These are phyloP conservation scores for Denticeps clupeoides DNA, from an alignment of 2,797 vertebrate species.

Conservation along the genomic window DNA sequence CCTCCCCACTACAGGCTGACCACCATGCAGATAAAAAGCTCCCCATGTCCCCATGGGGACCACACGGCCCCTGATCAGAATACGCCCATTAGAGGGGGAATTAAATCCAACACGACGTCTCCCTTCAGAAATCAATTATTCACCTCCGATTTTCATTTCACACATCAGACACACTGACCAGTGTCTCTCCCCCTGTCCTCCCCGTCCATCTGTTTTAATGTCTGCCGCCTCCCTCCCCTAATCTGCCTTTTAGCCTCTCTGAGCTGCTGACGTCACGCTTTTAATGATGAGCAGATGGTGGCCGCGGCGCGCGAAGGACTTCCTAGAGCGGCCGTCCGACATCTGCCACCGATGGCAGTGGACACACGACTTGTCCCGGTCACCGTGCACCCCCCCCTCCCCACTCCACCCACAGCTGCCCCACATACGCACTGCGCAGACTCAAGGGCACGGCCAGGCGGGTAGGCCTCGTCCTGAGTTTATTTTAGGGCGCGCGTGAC, in stretches of 20 bases:
- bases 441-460: too few species aligned
- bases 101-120: too few species aligned
- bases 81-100: too few species aligned
- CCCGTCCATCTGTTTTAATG: conserved; percentile 2
- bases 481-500: neutral
- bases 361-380: neutral
- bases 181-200: neutral
- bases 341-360: conserved; percentile 20
- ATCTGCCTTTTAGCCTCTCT: neutral
- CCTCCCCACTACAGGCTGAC: too few species aligned
- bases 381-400: neutral
- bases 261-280: neutral
- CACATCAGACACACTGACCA: too few species aligned
- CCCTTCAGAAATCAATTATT: too few species aligned
- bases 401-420: conserved; percentile 2
- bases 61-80: too few species aligned
- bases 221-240: conserved; percentile 3
- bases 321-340: conserved; percentile 25
- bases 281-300: conserved; percentile 38
- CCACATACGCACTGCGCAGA: too few species aligned
- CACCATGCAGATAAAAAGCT: too few species aligned
- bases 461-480: too few species aligned
- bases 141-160: too few species aligned
- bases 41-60: too few species aligned
- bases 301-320: conserved; percentile 18